These are phyloP conservation scores for Stictonetta naevosa DNA, from an alignment of 2,113 vertebrate genomes.

Conservation along the genomic window DNA sequence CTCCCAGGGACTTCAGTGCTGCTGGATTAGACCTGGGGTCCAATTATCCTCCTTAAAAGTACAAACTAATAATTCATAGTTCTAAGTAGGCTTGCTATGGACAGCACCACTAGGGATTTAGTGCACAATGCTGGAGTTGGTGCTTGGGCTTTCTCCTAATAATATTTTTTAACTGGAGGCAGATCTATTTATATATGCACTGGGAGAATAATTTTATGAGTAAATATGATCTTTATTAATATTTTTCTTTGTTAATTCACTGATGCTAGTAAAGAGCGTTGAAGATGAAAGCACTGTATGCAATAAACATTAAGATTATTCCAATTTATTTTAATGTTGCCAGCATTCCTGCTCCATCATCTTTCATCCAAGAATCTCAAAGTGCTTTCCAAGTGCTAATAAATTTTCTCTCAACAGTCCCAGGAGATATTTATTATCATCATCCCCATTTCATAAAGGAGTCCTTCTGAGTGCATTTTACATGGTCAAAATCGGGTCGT, in stretches of 20 bases:
- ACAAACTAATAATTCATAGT: neutral
- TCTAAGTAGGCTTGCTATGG: neutral
- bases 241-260: conserved; percentile 54
- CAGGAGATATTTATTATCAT: neutral
- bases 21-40: neutral
- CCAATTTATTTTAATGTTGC: conserved; percentile 33
- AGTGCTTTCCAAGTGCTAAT: conserved; percentile 41
- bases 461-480: neutral
- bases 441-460: neutral
- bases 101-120: neutral
- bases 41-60: neutral
- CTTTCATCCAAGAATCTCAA: conserved; percentile 39
- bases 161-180: conserved; percentile 30
- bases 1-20: neutral
- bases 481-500: neutral
- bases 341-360: conserved; percentile 21
- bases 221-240: conserved; percentile 50
- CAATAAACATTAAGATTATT: conserved; percentile 60
- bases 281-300: conserved; percentile 41
- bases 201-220: conserved; percentile 39
- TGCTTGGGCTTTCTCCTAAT: neutral
- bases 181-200: conserved; percentile 18
- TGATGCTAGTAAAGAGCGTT: conserved; percentile 38
- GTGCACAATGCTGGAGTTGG: neutral
- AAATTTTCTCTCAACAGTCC: conserved; percentile 22